Conservation (phyloP, 2,888 invertebrate species). For the Drosophila mayaguana region DNA sequence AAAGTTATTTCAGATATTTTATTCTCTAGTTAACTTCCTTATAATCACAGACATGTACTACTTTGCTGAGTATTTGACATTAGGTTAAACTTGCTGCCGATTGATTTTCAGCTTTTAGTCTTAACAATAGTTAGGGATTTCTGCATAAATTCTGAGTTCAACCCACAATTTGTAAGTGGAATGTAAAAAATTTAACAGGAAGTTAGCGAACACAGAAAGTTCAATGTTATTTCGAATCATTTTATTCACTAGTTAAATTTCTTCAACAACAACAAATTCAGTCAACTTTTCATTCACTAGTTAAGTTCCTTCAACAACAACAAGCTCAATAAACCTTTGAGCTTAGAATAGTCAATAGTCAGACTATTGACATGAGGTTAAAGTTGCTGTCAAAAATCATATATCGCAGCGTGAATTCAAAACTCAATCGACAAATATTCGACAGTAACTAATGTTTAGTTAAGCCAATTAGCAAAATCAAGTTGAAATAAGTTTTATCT, state of each 20-base stretch:
- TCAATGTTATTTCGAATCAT: neutral
- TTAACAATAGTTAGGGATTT: neutral
- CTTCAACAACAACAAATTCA: too few species aligned
- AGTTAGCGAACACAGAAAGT: neutral
- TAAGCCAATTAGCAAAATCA: neutral
- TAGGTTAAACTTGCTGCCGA: too few species aligned
- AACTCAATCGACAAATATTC: neutral
- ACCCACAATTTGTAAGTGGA: neutral
- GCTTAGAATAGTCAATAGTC: neutral
- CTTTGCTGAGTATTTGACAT: too few species aligned
- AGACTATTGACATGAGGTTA: neutral
- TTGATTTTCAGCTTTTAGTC: too few species aligned
- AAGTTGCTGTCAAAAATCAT: neutral
- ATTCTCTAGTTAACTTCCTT: too few species aligned
- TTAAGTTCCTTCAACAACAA: too few species aligned
- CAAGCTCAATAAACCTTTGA: too few species aligned
- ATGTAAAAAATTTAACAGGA: neutral
- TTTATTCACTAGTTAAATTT: too few species aligned
- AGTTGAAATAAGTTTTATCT: neutral
- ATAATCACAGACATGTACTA: too few species aligned
- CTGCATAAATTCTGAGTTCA: neutral
- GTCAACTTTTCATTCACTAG: too few species aligned
- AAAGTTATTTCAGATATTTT: neutral
- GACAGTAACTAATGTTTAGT: neutral
- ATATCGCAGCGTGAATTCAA: neutral